Base-by-base conservation (phyloP, 2,888 invertebrate species). In the Gastrophysa polygoni region DNA sequence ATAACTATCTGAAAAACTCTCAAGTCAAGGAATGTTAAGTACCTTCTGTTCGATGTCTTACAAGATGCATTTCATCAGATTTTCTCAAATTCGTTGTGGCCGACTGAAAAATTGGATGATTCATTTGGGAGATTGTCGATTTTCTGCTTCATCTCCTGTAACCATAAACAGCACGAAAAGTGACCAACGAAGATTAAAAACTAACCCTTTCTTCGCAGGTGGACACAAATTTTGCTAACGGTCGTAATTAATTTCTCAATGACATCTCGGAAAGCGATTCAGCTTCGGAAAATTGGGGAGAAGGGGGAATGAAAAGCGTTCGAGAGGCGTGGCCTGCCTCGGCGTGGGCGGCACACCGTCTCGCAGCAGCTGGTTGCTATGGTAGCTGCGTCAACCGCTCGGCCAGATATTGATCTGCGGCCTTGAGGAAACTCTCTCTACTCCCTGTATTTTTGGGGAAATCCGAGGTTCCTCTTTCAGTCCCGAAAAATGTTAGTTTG, bases 331-430 rank as follows among this genome's bases (percentile, higher is more conserved):
- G 71, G 66, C 70, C 70, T 69, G 73, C 80, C 81, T 83, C 82
- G 83, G 84, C 83, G 84, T 84, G 82, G 84, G 85, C 85, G 86
- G 84, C 86, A 85, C 85, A 85, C 85, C 83, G 86, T 86, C 85
- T 85, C 84, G 86, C 81, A 81, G 82, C 81, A 84, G 82, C 85
- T 81, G 78, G 85, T 86, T 81, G 82, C 83, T 85, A 84, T 84
- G 83, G 68, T 60, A 59, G 71, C 71, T 64, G 63, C 63, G 61
- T 60, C 67, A 61, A 64, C 71, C 69, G 67, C 76, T 77, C 77
- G 77, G 74, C 73, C 73, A 78, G 80, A 82, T 82, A 82, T 82
- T 82, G 82, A 82, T 82, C 81, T 80, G 76, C 32, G 67, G 58
- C 57, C 56, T 32, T 61, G 70, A 77, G 76, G 76, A 75, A 75